Conservation (phyloP, 2,888 invertebrate species). For the Eubasilissa splendida region DNA sequence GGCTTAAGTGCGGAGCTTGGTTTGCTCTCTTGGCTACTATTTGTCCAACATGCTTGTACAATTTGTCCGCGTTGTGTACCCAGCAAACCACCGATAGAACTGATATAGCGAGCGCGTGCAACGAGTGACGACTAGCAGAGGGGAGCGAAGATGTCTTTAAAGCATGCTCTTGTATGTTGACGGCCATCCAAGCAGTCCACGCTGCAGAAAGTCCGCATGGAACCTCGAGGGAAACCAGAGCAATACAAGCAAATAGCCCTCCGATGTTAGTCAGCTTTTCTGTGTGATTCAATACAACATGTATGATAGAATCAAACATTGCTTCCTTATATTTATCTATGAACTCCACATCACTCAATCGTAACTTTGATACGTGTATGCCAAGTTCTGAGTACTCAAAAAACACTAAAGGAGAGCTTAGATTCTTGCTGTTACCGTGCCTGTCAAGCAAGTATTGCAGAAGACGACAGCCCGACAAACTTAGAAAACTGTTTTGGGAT, state of each 20-base stretch:
- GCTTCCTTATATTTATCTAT: constrained; percentile 69
- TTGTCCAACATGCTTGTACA: constrained; percentile 74
- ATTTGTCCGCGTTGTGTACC: constrained; percentile 72
- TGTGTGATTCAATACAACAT: constrained; percentile 69
- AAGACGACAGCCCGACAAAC: constrained; percentile 72
- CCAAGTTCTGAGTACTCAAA: constrained; percentile 66
- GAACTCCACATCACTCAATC: constrained; percentile 70
- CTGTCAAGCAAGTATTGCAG: constrained; percentile 74
- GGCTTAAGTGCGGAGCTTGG: constrained; percentile 77
- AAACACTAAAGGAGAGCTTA: constrained; percentile 72
- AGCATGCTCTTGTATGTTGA: constrained; percentile 75
- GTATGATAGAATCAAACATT: constrained; percentile 67
- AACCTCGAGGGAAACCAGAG: constrained; percentile 73
- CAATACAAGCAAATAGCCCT: constrained; percentile 71
- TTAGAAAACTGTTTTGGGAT: constrained; percentile 67
- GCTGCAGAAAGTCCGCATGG: constrained; percentile 77
- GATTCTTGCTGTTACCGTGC: constrained; percentile 67
- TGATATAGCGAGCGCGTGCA: constrained; percentile 75
- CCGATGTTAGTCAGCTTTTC: constrained; percentile 70
- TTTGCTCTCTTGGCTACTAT: constrained; percentile 73
- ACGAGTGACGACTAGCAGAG: constrained; percentile 67
- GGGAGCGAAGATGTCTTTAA: constrained; percentile 65
- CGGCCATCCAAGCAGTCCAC: constrained; percentile 72
- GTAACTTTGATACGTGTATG: constrained; percentile 65
- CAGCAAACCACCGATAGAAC: constrained; percentile 77